These are phyloP conservation scores for Drosophila neocordata DNA, from an alignment of 1,140 invertebrate species.

Conservation along the genomic window DNA sequence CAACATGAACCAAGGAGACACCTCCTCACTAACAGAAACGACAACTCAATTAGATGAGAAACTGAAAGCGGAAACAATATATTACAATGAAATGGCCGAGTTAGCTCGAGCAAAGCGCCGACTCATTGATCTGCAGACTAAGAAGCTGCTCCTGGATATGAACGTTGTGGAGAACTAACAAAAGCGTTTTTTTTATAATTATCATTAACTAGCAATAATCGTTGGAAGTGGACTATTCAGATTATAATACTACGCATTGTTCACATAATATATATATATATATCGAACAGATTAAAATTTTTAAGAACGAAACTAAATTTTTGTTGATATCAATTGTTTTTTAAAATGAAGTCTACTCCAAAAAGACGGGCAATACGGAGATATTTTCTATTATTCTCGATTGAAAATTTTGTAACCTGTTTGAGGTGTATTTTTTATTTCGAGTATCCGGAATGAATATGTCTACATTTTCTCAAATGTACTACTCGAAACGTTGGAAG, in stretches of 20 bases:
- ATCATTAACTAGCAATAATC: conserved; percentile 3
- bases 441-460: not conserved
- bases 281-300: not conserved
- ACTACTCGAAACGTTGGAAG: not conserved
- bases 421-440: not conserved
- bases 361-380: no score
- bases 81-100: conserved; percentile 78
- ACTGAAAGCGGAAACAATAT: conserved; percentile 75
- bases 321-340: not conserved
- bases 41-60: conserved; percentile 71
- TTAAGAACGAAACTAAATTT: not conserved
- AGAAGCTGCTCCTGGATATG: conserved; percentile 66
- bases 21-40: conserved; percentile 43
- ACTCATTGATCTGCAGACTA: conserved; percentile 70
- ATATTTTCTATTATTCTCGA: not conserved
- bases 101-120: conserved; percentile 68
- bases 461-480: not conserved
- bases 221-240: not conserved
- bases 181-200: not conserved
- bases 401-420: no score
- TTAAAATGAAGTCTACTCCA: not conserved
- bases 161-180: conserved; percentile 58
- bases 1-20: conserved; percentile 39
- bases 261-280: not conserved
- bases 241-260: not conserved